Evolutionary conservation across 2,888 invertebrate genomes (phyloP).

Genomic region (Leptothorax acervorum): DNA sequence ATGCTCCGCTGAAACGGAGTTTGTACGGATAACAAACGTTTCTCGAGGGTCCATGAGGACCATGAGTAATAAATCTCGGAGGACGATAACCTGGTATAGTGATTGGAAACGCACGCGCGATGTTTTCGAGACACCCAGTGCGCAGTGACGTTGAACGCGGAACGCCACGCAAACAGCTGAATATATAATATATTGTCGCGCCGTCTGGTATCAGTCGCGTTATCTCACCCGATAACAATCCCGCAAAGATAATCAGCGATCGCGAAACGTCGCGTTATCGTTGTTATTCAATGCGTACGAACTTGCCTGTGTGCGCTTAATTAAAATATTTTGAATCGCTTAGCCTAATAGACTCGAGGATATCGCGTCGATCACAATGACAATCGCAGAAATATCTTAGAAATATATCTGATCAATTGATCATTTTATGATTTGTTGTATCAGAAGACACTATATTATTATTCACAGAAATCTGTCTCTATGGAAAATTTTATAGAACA

Average conservation of each 20-base stretch:
- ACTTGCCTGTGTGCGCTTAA: not conserved
- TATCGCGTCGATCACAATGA: not conserved
- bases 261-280: conserved; percentile 24
- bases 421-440: not conserved
- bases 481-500: not conserved
- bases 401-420: not conserved
- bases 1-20: not conserved
- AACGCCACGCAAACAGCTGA: conserved; percentile 30
- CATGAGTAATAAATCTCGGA: conserved; percentile 19
- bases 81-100: not conserved
- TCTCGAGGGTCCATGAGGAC: not conserved
- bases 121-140: conserved; percentile 29
- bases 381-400: not conserved
- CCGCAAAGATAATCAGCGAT: conserved; percentile 1
- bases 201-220: conserved; percentile 5
- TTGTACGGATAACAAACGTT: not conserved
- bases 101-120: not conserved
- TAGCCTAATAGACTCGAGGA: not conserved
- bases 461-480: not conserved
- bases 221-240: conserved; percentile 24
- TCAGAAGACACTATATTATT: not conserved
- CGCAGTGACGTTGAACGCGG: conserved; percentile 17
- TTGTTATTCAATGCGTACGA: conserved; percentile 16
- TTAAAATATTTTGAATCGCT: not conserved
- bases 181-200: conserved; percentile 27